Percentiles rank a stretch among this genome's conserved stretches.
These are phyloP conservation scores for Phymatocera aterrima DNA, from an alignment of 2,888 invertebrate species.

Conservation along the genomic window DNA sequence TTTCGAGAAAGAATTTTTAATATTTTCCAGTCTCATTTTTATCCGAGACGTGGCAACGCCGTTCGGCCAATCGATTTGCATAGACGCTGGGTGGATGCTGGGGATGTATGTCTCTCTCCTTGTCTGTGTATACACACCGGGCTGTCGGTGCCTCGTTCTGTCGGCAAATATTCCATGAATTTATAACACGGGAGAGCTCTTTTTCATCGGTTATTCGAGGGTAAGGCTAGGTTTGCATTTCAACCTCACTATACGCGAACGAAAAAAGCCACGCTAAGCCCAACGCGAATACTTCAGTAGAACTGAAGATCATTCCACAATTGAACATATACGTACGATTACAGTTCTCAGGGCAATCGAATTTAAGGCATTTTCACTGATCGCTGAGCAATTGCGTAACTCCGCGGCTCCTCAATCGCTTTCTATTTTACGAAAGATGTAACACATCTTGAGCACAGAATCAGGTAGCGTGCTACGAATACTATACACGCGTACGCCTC, in stretches of 20 bases:
- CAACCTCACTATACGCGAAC: not conserved
- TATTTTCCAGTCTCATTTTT: constrained; percentile 53
- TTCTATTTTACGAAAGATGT: too few species aligned
- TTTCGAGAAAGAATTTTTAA: not conserved
- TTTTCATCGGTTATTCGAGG: constrained; percentile 34
- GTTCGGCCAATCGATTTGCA: constrained; percentile 61
- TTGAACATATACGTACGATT: not conserved
- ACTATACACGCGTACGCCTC: not conserved
- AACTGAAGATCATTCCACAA: not conserved
- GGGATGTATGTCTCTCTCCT: constrained; percentile 49
- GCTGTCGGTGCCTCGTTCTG: constrained; percentile 44
- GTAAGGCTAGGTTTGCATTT: constrained; percentile 36
- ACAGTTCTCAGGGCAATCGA: not conserved
- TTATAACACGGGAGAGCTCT: constrained; percentile 43
- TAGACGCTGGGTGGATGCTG: constrained; percentile 55
- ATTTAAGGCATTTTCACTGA: not conserved
- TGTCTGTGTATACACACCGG: constrained; percentile 42
- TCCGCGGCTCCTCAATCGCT: not conserved
- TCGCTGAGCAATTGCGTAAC: not conserved
- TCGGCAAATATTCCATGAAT: constrained; percentile 45
- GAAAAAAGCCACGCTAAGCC: not conserved
- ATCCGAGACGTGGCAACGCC: constrained; percentile 57
- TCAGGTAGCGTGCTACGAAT: not conserved
- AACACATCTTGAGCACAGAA: not conserved
- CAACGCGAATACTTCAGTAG: not conserved